phyloP scores from a whole-genome alignment of 2,113 vertebrate species.

The Corythornis cristatus region DNA sequence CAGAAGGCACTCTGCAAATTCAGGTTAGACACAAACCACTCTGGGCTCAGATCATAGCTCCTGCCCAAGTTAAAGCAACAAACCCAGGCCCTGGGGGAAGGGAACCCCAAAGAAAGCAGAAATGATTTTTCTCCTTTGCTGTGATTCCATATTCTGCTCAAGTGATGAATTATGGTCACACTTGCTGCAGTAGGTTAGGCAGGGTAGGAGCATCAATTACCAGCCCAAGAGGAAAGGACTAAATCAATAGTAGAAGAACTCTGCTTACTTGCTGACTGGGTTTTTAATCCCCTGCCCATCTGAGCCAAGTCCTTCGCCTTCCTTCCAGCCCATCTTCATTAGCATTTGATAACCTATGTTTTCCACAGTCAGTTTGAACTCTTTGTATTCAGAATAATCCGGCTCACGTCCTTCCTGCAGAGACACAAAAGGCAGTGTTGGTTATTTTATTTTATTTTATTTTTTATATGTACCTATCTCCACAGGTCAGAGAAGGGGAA shows the following conservation, averaged over 20 bases:
- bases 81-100: neutral
- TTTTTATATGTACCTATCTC: neutral
- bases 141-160: neutral
- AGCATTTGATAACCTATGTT: slow-evolving; percentile 98
- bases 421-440: neutral
- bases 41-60: neutral
- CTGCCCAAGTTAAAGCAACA: neutral
- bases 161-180: neutral
- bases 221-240: neutral
- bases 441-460: slow-evolving; percentile 9
- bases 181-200: neutral
- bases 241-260: neutral
- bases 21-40: neutral
- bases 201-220: neutral
- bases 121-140: neutral
- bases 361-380: slow-evolving; percentile 97
- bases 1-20: accelerated
- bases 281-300: slow-evolving; percentile 94
- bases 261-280: slow-evolving; percentile 90
- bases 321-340: slow-evolving; percentile 99
- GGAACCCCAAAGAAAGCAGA: neutral
- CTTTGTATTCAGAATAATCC: slow-evolving; percentile 97
- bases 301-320: slow-evolving; percentile 92
- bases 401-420: slow-evolving; percentile 93
- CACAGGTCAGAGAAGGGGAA: slow-evolving; percentile 13